Conservation (phyloP, 2,888 invertebrate species). For the Priocnemis perturbator region DNA sequence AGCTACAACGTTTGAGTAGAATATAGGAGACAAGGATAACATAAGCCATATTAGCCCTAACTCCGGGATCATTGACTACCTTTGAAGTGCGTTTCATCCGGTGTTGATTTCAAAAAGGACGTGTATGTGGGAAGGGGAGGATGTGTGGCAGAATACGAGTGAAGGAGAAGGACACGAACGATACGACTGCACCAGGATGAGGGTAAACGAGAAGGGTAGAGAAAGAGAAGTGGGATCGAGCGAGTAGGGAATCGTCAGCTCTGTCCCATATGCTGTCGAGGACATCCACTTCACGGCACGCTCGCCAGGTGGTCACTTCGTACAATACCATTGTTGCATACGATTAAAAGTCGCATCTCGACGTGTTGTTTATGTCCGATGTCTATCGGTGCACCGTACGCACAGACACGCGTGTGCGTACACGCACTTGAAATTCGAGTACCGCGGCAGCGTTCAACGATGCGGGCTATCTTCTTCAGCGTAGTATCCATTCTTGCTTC, state of each 20-base stretch:
- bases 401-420: too few species aligned
- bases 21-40: background rate
- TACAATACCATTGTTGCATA: conserved; percentile 54
- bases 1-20: too few species aligned
- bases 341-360: conserved; percentile 56
- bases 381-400: conserved; percentile 11
- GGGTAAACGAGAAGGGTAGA: background rate
- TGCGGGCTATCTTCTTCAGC: too few species aligned
- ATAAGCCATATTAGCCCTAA: too few species aligned
- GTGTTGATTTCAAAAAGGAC: too few species aligned
- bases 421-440: conserved; percentile 12
- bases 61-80: too few species aligned
- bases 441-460: background rate
- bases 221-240: conserved; percentile 15
- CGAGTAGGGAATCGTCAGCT: conserved; percentile 42
- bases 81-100: too few species aligned
- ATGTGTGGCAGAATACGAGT: background rate
- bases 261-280: conserved; percentile 52
- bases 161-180: too few species aligned
- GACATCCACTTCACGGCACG: conserved; percentile 47
- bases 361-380: conserved; percentile 50
- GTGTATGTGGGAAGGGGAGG: too few species aligned
- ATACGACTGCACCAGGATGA: too few species aligned
- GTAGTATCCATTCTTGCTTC: too few species aligned
- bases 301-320: conserved; percentile 64